Conservation (phyloP, 2,113 vertebrate species). For the Leucosticte australis region DNA sequence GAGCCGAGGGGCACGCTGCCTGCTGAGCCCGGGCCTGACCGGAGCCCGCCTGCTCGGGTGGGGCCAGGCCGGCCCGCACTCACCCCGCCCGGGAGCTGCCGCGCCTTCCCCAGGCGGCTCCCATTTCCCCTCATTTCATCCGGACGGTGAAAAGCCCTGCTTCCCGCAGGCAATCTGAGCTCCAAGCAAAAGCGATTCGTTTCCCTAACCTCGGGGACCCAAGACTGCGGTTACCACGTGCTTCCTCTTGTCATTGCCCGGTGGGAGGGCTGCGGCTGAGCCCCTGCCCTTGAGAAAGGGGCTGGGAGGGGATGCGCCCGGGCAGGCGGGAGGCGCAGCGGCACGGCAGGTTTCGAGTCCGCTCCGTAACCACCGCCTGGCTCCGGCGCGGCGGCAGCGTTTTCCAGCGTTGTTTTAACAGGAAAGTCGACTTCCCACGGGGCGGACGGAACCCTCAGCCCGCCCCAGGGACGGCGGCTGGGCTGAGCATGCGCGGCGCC, state of each 20-base stretch:
- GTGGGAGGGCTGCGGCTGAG: accelerated
- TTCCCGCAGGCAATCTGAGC: neutral
- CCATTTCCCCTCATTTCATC: accelerated
- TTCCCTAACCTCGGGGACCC: neutral
- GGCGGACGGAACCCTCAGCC: accelerated
- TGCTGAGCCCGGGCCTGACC: accelerated
- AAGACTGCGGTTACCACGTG: accelerated
- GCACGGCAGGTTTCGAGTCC: neutral
- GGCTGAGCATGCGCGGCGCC: neutral
- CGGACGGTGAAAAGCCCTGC: neutral
- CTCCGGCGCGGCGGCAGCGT: neutral
- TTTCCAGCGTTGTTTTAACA: neutral
- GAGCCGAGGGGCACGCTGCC: neutral
- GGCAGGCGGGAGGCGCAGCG: neutral
- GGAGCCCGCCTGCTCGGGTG: too few relatives aligned
- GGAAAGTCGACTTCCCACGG: accelerated
- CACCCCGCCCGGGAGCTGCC: accelerated
- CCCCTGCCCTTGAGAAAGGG: neutral
- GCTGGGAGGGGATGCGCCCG: too few relatives aligned
- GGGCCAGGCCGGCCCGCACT: accelerated
- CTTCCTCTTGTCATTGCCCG: accelerated
- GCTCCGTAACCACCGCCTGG: neutral
- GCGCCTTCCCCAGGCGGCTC: accelerated
- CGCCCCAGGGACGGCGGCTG: neutral
- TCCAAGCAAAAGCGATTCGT: accelerated